Conservation (phyloP, 2,113 vertebrate species). For the Tenrec ecaudatus region DNA sequence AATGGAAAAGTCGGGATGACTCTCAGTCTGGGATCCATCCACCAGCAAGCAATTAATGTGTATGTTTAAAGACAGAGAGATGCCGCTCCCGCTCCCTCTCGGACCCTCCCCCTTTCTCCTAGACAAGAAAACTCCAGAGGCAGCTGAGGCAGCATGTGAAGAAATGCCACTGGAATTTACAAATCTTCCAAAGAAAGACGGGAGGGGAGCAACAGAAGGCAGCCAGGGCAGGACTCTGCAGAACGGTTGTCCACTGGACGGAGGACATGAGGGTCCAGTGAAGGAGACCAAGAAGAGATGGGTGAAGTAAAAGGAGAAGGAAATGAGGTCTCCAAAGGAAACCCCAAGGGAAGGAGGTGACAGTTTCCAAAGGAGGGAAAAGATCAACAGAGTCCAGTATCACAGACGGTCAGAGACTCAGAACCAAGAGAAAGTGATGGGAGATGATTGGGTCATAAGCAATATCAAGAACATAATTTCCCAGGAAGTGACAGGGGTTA, state of each 20-base stretch:
- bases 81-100: too few relatives aligned
- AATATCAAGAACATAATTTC: not conserved
- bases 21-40: not conserved
- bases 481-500: not conserved
- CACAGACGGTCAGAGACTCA: not conserved
- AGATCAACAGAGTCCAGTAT: not conserved
- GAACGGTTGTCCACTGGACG: not conserved
- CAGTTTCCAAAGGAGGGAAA: not conserved
- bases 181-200: slow-evolving; percentile 8
- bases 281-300: not conserved
- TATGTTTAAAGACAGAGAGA: not conserved
- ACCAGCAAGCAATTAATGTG: not conserved
- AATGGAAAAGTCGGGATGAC: not conserved
- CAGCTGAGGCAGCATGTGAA: not conserved
- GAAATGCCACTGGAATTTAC: not conserved
- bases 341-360: not conserved
- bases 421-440: not conserved
- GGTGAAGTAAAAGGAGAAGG: not conserved
- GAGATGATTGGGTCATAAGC: not conserved
- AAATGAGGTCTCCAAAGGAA: not conserved
- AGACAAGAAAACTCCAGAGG: slow-evolving; percentile 31
- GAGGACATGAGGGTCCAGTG: not conserved
- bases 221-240: not conserved
- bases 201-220: not conserved
- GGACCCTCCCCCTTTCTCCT: not conserved